phyloP scores from a whole-genome alignment of 2,888 invertebrate genomes.

The Agapostemon virescens region DNA sequence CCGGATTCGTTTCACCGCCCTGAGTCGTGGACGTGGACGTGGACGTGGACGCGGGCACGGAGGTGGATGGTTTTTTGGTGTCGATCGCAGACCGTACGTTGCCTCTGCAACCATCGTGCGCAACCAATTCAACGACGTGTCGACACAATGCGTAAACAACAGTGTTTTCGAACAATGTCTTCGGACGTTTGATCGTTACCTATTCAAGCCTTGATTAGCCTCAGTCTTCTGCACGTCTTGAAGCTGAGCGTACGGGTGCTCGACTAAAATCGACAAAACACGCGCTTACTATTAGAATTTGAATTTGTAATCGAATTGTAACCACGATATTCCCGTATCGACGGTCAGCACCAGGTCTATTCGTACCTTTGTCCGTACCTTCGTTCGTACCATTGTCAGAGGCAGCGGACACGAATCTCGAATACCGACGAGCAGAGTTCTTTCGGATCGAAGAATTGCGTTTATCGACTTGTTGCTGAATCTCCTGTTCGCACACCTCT shows the following conservation, averaged over 20 bases:
- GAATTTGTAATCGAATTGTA: no score
- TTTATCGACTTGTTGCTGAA: constrained; percentile 83
- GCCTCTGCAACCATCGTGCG: constrained; percentile 62
- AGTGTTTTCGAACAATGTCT: not conserved
- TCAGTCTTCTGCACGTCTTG: constrained; percentile 81
- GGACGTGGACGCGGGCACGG: not conserved
- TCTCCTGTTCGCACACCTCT: constrained; percentile 73
- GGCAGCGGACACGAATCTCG: constrained; percentile 85
- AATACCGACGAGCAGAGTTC: constrained; percentile 85
- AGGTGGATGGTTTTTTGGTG: constrained; percentile 71
- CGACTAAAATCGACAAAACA: constrained; percentile 73
- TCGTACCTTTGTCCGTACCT: constrained; percentile 69
- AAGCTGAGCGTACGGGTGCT: constrained; percentile 89
- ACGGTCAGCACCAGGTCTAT: not conserved
- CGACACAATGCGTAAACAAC: constrained; percentile 12
- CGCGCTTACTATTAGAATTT: constrained; percentile 2
- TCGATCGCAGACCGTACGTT: constrained; percentile 67
- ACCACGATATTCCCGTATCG: no score
- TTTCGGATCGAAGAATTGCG: constrained; percentile 84
- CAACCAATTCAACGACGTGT: not conserved
- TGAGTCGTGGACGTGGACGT: constrained; percentile 72
- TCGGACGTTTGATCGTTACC: constrained; percentile 62
- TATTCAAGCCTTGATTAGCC: constrained; percentile 68
- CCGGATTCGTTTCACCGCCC: constrained; percentile 73
- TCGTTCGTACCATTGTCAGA: constrained; percentile 83